Base-by-base conservation (phyloP, 2,888 invertebrate species). In the Eupelmus urozonus region DNA sequence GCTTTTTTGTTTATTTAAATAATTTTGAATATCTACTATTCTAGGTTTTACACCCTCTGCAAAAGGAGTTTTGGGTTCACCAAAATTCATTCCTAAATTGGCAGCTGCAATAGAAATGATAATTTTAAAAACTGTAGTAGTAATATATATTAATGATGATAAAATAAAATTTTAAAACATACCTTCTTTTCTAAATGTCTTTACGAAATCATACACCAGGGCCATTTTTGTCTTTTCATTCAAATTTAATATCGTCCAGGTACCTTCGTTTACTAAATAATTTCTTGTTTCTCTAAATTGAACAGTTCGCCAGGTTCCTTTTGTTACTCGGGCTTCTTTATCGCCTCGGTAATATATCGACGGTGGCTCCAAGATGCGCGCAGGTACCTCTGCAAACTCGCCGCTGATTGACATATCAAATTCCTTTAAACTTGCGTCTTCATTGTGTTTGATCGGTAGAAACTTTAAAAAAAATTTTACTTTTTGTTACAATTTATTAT, bases 361-460 rank as follows among this genome's bases (percentile, higher is more conserved):
- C 0, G 99, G 99, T 0, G 98, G 92, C 0, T 91, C 87, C 49
- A 99, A 90, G 2, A 98, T 92, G 79, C 97, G 93, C 0, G 96
- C 98, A 0, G 91, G 90, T 0, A 98, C 94, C 81, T 92, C 91
- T 80, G 95, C 93, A 91, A 98, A 97, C 53, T 93, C 89, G 29
- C 92, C 91, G 1, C 92, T 92, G 42, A 99, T 94, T 3, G 93
- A 92, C 76, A 99, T 91, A 0, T 96, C 97, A 90, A 99, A 99
- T 82, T 95, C 94, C 84, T 92, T 92, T 73, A 97, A 93, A 81
- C 92, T 92, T 0, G 92, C 89, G 86, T 91, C 88, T 0, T 81
- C 2, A 78, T 91, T 90, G 75, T 90, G 90, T 1, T 85, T 79
- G 13, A 90, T 20, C 76, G 76, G 0, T 65, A 25, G 42, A 90